Base-by-base conservation (phyloP, 2,888 invertebrate species). In the Melieria omissa region DNA sequence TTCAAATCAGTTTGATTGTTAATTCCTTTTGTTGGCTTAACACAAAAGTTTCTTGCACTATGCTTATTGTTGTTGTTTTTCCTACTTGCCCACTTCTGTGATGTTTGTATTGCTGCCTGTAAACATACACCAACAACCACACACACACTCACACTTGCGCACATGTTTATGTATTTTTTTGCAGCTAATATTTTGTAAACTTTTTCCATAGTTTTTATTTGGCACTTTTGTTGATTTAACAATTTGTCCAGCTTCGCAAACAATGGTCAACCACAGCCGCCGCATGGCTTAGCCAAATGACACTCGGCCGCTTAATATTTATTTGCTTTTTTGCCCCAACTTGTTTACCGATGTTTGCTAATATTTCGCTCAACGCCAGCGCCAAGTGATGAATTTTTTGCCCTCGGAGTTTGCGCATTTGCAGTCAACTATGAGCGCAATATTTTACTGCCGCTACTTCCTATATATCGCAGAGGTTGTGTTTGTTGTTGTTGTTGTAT, bases 191-290 rank as follows among this genome's bases (percentile, higher is more conserved):
- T 68, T 49, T 47, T 12, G 16, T 41, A 0, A n/a, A 45, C 42
- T 55, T 62, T 54, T 61, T 29, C 8, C 42, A 10, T 7, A 7
- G 14, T n/a, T 49, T 42, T 44, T 54, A n/a, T 42, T 4, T 14
- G 47, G 9, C 10, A 9, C 10, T 8, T 70, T 70, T 64, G 55
- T 58, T 65, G 45, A 58, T 46, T 58, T 41, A 66, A 57, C 47
- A 66, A 66, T 66, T 66, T 66, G 58, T 57, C 65, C 8, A 46
- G 3, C 29, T 10, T 42, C 16, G 12, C 57, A 57, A 65, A 65
- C 41, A 41, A 58, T 16, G 47, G 29, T 45, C 54, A 55, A 29
- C 29, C 29, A 3, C 29, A 29, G 29, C 29, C 29, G 29, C 29
- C 29, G n/a, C n/a, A n/a, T n/a, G n/a, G n/a, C n/a, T n/a, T n/a